These are phyloP conservation scores for Muscina levida DNA, from an alignment of 2,888 invertebrate genomes.

Conservation along the genomic window DNA sequence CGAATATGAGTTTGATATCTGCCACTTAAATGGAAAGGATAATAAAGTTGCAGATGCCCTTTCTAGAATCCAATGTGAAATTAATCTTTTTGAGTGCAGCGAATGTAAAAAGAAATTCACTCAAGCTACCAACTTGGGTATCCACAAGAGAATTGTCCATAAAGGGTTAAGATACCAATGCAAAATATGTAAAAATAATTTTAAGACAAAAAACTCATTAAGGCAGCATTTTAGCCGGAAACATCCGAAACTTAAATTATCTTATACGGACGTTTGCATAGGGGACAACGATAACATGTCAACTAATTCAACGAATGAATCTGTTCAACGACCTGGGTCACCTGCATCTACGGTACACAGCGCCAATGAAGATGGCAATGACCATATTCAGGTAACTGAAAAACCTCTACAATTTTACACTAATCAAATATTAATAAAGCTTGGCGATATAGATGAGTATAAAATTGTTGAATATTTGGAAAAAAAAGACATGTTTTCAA, in stretches of 20 bases:
- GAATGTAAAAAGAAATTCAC: neutral
- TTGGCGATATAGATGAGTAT: neutral
- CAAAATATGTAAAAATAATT: neutral
- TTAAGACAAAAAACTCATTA: neutral
- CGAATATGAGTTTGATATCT: slow-evolving; percentile 48
- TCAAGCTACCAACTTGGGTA: neutral
- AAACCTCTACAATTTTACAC: neutral
- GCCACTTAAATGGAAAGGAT: slow-evolving; percentile 32
- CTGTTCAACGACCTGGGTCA: neutral
- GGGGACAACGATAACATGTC: neutral
- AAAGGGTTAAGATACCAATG: neutral
- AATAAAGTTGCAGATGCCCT: slow-evolving; percentile 30
- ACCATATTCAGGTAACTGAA: neutral
- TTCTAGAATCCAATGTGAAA: slow-evolving; percentile 11
- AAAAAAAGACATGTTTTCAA: neutral
- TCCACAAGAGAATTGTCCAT: neutral
- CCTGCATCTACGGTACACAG: no score
- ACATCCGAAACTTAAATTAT: neutral
- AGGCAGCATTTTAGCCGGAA: neutral
- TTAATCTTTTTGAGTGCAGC: neutral
- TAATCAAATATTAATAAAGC: neutral
- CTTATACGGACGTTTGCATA: neutral
- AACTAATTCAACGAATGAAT: neutral
- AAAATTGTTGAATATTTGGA: neutral
- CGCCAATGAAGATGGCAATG: neutral